Evolutionary conservation across 2,888 invertebrate genomes (phyloP).

Genomic region (Bedellia somnulentella): DNA sequence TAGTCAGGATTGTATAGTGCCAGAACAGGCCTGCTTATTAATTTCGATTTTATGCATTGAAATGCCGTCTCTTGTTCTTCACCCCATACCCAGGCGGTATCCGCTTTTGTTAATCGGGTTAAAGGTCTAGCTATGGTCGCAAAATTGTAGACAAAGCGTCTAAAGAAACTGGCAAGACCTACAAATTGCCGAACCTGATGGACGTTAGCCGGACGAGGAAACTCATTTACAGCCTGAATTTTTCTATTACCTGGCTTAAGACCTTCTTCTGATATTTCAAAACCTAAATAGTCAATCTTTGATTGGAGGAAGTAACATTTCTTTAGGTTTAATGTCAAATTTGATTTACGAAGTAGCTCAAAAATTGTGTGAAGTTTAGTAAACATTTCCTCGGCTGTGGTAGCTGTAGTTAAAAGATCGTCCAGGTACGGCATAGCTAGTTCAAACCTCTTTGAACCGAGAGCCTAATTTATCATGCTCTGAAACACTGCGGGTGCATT

Average conservation of each 20-base stretch:
- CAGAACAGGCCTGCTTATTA: conserved; percentile 6
- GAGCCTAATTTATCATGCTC: conserved; percentile 12
- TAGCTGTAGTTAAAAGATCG: conserved; percentile 14
- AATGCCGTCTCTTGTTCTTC: conserved; percentile 11
- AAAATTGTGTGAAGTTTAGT: conserved; percentile 8
- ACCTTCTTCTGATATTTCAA: conserved; percentile 12
- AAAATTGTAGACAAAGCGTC: conserved; percentile 14
- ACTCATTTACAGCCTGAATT: conserved; percentile 13
- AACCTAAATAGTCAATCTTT: conserved; percentile 14
- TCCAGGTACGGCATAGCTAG: conserved; percentile 14
- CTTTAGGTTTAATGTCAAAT: conserved; percentile 8
- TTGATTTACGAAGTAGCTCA: conserved; percentile 4
- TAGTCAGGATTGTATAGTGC: conserved; percentile 5
- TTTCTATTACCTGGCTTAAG: conserved; percentile 14
- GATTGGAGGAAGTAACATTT: conserved; percentile 14
- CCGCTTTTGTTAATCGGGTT: conserved; percentile 10
- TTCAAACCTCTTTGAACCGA: conserved; percentile 6
- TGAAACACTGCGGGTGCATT: conserved; percentile 17
- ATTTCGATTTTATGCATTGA: conserved; percentile 9
- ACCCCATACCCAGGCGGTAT: conserved; percentile 10
- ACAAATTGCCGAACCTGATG: conserved; percentile 17
- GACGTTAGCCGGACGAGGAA: conserved; percentile 13
- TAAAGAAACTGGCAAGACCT: conserved; percentile 16
- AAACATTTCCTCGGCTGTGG: conserved; percentile 4
- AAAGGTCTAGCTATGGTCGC: conserved; percentile 12